Evolutionary conservation across 2,113 vertebrate genomes (phyloP), one percentile per base, ranked within the genome.

Genomic region (Phylloscopus trochilus): DNA sequence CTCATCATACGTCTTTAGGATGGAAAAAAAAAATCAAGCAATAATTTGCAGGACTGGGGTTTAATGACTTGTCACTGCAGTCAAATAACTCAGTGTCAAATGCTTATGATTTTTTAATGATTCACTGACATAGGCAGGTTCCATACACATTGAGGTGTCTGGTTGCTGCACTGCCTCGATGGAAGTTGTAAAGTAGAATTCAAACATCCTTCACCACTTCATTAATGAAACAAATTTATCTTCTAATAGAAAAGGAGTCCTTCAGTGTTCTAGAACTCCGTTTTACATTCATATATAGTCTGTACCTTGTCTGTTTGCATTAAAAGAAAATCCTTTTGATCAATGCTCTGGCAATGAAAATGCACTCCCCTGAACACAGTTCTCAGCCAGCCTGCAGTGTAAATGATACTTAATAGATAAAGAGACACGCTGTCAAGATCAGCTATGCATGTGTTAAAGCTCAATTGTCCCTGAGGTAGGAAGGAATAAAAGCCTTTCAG

Each of bases 401-500:
- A 95, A 94, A 78, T 89, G 94, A 95, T n/a, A 75, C 51, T 81
- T 95, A 87, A 86, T 37, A 95, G 93, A 69, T 85, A 79, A 53
- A 92, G 52, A 91, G 77, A 64, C 47, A 13, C 1, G 23, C 92
- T 90, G 75, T 88, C 90, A 86, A 55, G 80, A 88, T 70, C 73
- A 92, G 82, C 88, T 83, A 37, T 60, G 44, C 52, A 90, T 81
- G 67, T 83, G 82, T 60, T 84, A 96, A 43, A 84, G 74, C 66
- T 92, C 68, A 92, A 78, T 76, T 85, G 78, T 85, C 70, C 88
- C 87, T 78, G 69, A 72, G 53, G 63, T 24, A 89, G 93, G 12
- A 82, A 90, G 83, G 80, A 89, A 93, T 64, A 97, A 77, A 73
- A 74, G 80, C 55, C 39, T 80, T 89, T 77, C 89, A 87, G 87